phyloP scores from a whole-genome alignment of 2,888 invertebrate genomes.

The Stenichneumon culpator region DNA sequence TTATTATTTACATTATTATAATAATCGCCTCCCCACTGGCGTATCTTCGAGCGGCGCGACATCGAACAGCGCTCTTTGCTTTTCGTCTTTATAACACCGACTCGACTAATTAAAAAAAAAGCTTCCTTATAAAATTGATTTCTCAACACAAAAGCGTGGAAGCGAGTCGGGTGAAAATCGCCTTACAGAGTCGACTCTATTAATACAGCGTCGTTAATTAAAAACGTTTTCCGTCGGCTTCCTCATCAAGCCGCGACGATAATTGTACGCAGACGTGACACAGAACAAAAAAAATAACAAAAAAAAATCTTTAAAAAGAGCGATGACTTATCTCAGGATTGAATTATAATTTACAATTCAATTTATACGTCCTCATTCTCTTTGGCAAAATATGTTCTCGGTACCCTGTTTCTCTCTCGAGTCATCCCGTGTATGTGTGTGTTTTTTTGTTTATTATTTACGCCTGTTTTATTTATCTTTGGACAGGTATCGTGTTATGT shows the following conservation, averaged over 20 bases:
- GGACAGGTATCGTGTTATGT: constrained; percentile 40
- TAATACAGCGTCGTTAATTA: not conserved
- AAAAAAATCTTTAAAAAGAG: not conserved
- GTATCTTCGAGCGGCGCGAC: not conserved
- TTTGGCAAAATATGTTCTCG: constrained; percentile 66
- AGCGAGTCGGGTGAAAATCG: not conserved
- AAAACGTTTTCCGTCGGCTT: not conserved
- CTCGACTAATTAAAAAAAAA: constrained; percentile 3
- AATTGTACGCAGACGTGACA: not conserved
- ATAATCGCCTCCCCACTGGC: not conserved
- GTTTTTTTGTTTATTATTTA: constrained; percentile 19
- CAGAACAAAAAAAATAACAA: not conserved
- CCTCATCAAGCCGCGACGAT: not conserved
- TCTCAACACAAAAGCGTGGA: not conserved
- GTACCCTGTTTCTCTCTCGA: constrained; percentile 64
- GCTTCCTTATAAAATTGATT: not conserved
- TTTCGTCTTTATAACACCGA: not conserved
- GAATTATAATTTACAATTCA: constrained; percentile 35
- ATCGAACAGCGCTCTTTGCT: not conserved
- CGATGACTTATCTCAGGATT: not conserved
- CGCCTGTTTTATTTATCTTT: constrained; percentile 47
- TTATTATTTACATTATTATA: constrained; percentile 34
- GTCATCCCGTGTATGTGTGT: constrained; percentile 29
- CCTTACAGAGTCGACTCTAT: not conserved
- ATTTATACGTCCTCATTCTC: constrained; percentile 37